A percentile compares a stretch with the other conserved stretches of the same genome.
These are phyloP conservation scores for Pterobdella sp. DNA, from an alignment of 2,888 invertebrate genomes.

Conservation along the genomic window DNA sequence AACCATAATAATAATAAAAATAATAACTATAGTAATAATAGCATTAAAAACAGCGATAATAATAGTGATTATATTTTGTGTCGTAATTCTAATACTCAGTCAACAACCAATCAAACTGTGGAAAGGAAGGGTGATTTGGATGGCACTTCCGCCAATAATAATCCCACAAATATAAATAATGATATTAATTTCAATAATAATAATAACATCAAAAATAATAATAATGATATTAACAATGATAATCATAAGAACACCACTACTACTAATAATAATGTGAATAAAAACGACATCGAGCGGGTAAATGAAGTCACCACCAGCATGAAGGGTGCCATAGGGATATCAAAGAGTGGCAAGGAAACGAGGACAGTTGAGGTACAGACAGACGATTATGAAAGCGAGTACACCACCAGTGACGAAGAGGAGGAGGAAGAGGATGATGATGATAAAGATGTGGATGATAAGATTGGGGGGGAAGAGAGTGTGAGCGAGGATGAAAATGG, in stretches of 20 bases:
- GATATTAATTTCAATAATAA: not conserved
- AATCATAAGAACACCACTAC: not conserved
- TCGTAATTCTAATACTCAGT: too few relatives aligned
- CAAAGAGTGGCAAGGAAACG: slow-evolving; percentile 9
- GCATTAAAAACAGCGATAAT: not conserved
- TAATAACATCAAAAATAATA: not conserved
- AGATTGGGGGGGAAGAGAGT: not conserved
- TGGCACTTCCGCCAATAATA: not conserved
- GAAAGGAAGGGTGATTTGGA: too few relatives aligned
- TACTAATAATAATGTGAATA: not conserved
- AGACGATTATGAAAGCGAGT: slow-evolving; percentile 33
- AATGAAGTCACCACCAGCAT: not conserved
- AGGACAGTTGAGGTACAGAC: slow-evolving; percentile 32
- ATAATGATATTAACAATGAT: not conserved
- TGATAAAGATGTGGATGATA: slow-evolving; percentile 7
- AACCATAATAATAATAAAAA: not conserved
- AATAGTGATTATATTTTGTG: too few relatives aligned
- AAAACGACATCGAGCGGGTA: not conserved
- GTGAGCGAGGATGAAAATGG: not conserved
- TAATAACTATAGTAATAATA: not conserved
- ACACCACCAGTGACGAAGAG: slow-evolving; percentile 19
- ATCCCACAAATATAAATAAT: not conserved
- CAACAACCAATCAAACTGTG: too few relatives aligned
- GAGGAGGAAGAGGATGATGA: slow-evolving; percentile 27
- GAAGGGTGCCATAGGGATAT: not conserved